phyloP scores from a whole-genome alignment of 2,797 vertebrate species.

The Xiphophorus birchmanni region DNA sequence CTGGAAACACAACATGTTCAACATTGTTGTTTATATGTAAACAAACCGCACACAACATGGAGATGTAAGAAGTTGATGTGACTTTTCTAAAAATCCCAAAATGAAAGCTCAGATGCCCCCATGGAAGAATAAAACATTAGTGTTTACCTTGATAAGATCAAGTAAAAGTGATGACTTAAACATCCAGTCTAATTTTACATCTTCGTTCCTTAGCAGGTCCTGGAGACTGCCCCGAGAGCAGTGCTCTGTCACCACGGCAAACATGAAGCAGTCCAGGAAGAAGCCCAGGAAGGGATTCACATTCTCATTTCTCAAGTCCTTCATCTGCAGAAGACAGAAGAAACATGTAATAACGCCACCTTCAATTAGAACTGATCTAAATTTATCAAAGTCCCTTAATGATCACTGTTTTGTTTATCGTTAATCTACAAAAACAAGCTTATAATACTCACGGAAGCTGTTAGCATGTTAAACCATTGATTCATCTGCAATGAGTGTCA shows the following conservation, averaged over 20 bases:
- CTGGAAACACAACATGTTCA: constrained; percentile 67
- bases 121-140: no score
- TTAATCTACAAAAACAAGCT: not conserved
- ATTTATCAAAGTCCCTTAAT: not conserved
- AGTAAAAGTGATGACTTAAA: constrained; percentile 88
- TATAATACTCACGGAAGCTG: not conserved
- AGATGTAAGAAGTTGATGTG: not conserved
- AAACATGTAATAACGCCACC: not conserved
- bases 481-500: not conserved
- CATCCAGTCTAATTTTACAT: constrained; percentile 90
- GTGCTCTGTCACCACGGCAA: constrained; percentile 86
- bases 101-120: not conserved
- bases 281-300: constrained; percentile 87
- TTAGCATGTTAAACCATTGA: not conserved
- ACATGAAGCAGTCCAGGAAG: constrained; percentile 80
- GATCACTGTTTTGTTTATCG: not conserved
- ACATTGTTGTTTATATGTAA: constrained; percentile 12
- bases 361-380: not conserved
- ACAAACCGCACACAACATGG: not conserved
- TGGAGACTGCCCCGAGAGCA: constrained; percentile 86
- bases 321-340: constrained; percentile 78
- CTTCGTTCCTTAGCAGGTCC: constrained; percentile 85
- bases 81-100: not conserved
- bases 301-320: constrained; percentile 87
- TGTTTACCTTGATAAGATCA: constrained; percentile 86